These are phyloP conservation scores for Pedetes capensis DNA, from an alignment of 2,113 vertebrate species.

Conservation along the genomic window DNA sequence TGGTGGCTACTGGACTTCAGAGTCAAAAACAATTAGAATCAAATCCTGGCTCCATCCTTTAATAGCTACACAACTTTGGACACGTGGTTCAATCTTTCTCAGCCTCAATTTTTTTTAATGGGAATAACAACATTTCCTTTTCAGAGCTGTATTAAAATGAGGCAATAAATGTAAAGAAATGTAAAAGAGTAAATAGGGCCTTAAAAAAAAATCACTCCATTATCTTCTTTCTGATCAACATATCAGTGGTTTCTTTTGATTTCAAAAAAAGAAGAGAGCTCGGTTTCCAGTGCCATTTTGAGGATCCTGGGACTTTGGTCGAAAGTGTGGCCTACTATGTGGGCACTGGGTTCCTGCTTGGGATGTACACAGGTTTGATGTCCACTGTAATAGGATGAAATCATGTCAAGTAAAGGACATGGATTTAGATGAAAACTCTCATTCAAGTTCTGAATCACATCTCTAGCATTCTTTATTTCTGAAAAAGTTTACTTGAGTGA, in stretches of 20 bases:
- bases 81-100: background rate
- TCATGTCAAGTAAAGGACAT: background rate
- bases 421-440: background rate
- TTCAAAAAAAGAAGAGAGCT: background rate
- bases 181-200: background rate
- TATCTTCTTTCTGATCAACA: background rate
- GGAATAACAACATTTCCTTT: background rate
- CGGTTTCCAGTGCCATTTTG: background rate
- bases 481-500: background rate
- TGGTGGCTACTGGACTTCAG: background rate
- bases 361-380: no score
- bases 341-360: background rate
- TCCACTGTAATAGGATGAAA: background rate
- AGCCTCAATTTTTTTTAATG: background rate
- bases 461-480: background rate
- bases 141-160: constrained; percentile 17
- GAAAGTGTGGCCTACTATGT: background rate
- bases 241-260: background rate
- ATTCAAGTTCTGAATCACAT: background rate
- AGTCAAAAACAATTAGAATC: background rate
- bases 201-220: background rate
- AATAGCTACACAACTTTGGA: background rate
- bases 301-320: background rate
- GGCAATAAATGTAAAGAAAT: constrained; percentile 10
- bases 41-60: background rate